Conservation (phyloP, 2,113 vertebrate species). For the Synodontis membranacea region DNA sequence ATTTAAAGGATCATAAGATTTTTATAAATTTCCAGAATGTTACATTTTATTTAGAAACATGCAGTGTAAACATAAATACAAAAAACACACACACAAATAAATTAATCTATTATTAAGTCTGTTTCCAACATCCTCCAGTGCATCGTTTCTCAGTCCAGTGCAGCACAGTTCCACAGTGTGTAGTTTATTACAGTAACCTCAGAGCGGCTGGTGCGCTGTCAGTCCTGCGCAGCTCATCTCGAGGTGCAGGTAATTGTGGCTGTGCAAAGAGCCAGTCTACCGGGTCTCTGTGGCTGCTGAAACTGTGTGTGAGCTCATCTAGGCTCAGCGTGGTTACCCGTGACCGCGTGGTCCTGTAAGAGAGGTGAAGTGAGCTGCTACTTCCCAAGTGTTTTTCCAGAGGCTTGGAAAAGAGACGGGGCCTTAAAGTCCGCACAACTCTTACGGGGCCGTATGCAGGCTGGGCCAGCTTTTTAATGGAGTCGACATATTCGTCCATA, state of each 20-base stretch:
- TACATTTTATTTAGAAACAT: background rate
- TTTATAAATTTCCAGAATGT: background rate
- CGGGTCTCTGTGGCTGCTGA: slow-evolving; percentile 68
- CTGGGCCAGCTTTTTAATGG: slow-evolving; percentile 73
- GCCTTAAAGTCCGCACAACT: slow-evolving; percentile 62
- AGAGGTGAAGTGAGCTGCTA: slow-evolving; percentile 4
- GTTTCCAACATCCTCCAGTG: slow-evolving; percentile 7
- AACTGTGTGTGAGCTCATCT: slow-evolving; percentile 64
- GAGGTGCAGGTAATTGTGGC: slow-evolving; percentile 63
- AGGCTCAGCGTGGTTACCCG: slow-evolving; percentile 39
- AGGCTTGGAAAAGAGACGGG: slow-evolving; percentile 65
- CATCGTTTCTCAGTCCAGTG: slow-evolving; percentile 3
- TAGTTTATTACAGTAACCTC: slow-evolving; percentile 47
- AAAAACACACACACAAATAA: slow-evolving; percentile 49
- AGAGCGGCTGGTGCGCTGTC: slow-evolving; percentile 40
- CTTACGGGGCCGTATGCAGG: slow-evolving; percentile 66
- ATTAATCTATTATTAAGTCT: slow-evolving; percentile 42
- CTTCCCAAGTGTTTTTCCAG: slow-evolving; percentile 63
- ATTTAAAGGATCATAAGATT: background rate
- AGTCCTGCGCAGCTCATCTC: slow-evolving; percentile 29
- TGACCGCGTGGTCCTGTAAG: slow-evolving; percentile 30
- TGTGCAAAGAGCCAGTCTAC: slow-evolving; percentile 76
- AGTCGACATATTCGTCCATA: slow-evolving; percentile 72
- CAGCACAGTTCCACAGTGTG: background rate
- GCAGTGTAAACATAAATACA: slow-evolving; percentile 39